Percentiles rank a stretch among this genome's conserved stretches.
Conservation (phyloP, 2,797 vertebrate genomes). For the Denticeps clupeoides region DNA sequence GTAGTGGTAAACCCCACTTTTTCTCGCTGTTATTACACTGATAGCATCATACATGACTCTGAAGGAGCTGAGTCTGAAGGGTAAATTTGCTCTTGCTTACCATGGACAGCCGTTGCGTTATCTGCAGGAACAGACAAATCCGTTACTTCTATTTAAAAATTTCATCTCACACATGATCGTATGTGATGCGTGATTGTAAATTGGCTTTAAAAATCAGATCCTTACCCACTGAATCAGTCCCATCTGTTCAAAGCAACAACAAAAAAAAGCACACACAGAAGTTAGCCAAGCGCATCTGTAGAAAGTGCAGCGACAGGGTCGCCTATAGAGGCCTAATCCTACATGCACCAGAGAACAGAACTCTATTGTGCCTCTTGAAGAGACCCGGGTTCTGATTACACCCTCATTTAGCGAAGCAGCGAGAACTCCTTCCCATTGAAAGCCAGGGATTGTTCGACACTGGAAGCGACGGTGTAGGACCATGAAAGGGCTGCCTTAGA, state of each 20-base stretch:
- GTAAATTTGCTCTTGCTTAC: too few relatives aligned
- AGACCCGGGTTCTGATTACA: constrained; percentile 29
- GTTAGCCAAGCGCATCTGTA: not conserved
- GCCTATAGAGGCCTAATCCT: constrained; percentile 19
- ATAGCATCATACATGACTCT: too few relatives aligned
- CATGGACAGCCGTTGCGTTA: too few relatives aligned
- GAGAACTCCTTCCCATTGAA: constrained; percentile 10
- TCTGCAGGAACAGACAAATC: too few relatives aligned
- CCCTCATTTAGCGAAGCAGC: constrained; percentile 12
- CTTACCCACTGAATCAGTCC: too few relatives aligned
- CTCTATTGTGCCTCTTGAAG: constrained; percentile 22
- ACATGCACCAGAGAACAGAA: constrained; percentile 28
- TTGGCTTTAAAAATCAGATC: constrained; percentile 13
- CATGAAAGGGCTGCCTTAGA: not conserved
- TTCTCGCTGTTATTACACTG: too few relatives aligned
- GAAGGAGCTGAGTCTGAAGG: too few relatives aligned
- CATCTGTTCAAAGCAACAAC: too few relatives aligned
- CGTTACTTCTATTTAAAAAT: too few relatives aligned
- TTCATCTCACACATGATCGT: too few relatives aligned
- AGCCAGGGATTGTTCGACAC: constrained; percentile 16
- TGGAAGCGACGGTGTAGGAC: not conserved
- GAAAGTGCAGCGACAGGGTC: not conserved
- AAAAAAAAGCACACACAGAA: not conserved
- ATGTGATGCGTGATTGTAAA: too few relatives aligned
- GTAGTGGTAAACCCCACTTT: too few relatives aligned